A percentile compares a stretch with the other conserved stretches of the same genome.
phyloP scores from a whole-genome alignment of 2,888 invertebrate species.

The Cheilosia vulpina region DNA sequence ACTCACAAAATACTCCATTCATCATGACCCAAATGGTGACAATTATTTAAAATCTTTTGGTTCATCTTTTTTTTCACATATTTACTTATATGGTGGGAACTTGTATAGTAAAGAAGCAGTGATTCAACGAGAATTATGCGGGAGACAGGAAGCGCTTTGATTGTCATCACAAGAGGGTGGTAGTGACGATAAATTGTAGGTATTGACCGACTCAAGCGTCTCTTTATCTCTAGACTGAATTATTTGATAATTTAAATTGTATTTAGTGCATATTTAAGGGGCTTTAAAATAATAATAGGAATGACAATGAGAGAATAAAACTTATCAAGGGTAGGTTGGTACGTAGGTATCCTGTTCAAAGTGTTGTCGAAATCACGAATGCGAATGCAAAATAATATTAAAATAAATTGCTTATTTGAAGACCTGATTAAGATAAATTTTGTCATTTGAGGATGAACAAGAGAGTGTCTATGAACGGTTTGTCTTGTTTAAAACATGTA shows the following conservation, averaged over 20 bases:
- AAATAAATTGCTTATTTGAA: no score
- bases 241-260: slow-evolving; percentile 32
- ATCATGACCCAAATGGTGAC: slow-evolving; percentile 69
- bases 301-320: background rate
- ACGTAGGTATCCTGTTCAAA: background rate
- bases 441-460: no score
- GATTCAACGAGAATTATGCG: slow-evolving; percentile 62
- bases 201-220: slow-evolving; percentile 1
- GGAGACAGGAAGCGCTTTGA: slow-evolving; percentile 68
- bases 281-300: background rate
- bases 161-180: slow-evolving; percentile 42
- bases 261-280: slow-evolving; percentile 28
- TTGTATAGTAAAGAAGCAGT: slow-evolving; percentile 43
- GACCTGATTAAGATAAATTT: no score
- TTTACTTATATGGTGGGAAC: slow-evolving; percentile 32
- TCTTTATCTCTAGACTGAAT: slow-evolving; percentile 4
- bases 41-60: slow-evolving; percentile 70
- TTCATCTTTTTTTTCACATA: slow-evolving; percentile 27
- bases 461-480: no score
- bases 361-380: background rate
- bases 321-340: background rate
- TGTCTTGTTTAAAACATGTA: no score
- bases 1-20: slow-evolving; percentile 61
- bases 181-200: background rate
- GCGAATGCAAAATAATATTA: background rate